phyloP scores from a whole-genome alignment of 1,140 invertebrate genomes.

The Bombus turneri region DNA sequence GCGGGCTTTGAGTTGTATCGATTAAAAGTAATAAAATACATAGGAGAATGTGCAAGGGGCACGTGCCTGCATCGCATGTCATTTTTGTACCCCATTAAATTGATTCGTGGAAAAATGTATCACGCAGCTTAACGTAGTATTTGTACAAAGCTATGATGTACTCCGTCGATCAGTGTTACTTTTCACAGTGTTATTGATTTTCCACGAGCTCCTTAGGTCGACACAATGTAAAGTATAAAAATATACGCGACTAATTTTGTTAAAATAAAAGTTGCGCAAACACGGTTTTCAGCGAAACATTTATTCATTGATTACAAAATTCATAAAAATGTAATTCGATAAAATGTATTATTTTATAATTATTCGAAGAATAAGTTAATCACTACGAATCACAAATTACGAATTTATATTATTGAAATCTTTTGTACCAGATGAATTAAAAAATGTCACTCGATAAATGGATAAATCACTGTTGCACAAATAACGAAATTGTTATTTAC shows the following conservation, averaged over 20 bases:
- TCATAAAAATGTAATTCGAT: slow-evolving; percentile 13
- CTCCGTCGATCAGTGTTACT: slow-evolving; percentile 58
- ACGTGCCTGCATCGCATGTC: slow-evolving; percentile 35
- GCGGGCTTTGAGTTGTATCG: background rate
- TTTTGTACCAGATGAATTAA: background rate
- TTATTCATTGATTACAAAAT: slow-evolving; percentile 37
- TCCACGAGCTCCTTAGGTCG: slow-evolving; percentile 58
- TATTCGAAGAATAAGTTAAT: background rate
- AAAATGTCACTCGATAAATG: background rate
- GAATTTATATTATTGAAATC: background rate
- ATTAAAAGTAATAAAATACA: slow-evolving; percentile 10
- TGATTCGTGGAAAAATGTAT: slow-evolving; percentile 6
- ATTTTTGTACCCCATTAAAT: slow-evolving; percentile 32
- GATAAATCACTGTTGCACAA: background rate
- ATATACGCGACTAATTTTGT: background rate
- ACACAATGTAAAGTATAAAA: slow-evolving; percentile 14
- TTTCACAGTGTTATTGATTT: slow-evolving; percentile 75
- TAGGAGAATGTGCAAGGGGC: slow-evolving; percentile 4
- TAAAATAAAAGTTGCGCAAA: background rate
- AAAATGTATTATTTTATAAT: background rate
- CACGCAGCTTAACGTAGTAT: slow-evolving; percentile 9
- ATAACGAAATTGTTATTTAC: background rate
- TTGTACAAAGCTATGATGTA: slow-evolving; percentile 3
- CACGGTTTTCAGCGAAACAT: background rate
- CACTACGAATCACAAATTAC: background rate